Percentiles rank a stretch among this genome's conserved stretches.
Evolutionary conservation across 2,888 invertebrate genomes (phyloP).

Genomic region (Elegia similella): DNA sequence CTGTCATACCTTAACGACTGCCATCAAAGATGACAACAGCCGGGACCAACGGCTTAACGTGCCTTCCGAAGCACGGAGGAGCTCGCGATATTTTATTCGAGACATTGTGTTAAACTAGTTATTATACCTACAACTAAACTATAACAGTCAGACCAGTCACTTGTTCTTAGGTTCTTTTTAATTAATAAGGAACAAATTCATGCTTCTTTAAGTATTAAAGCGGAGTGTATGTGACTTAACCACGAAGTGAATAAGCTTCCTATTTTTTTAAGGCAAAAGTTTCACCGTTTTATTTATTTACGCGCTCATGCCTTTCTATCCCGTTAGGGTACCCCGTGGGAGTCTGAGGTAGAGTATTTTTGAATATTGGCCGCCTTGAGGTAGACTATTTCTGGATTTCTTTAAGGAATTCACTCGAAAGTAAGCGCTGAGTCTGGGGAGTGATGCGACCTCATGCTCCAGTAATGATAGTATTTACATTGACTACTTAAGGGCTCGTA

Average conservation of each 20-base stretch:
- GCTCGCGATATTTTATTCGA: too few relatives aligned
- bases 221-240: not conserved
- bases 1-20: too few relatives aligned
- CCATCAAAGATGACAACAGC: too few relatives aligned
- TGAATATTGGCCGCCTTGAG: constrained; percentile 14
- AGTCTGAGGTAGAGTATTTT: constrained; percentile 12
- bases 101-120: too few relatives aligned
- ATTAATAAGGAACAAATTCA: too few relatives aligned
- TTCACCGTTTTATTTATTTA: constrained; percentile 14
- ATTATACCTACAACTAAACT: too few relatives aligned
- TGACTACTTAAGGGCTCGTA: too few relatives aligned
- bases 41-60: too few relatives aligned
- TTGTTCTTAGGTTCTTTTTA: not conserved
- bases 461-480: not conserved
- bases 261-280: not conserved
- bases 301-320: constrained; percentile 11
- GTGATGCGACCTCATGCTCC: not conserved
- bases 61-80: too few relatives aligned
- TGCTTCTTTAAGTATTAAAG: too few relatives aligned
- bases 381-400: constrained; percentile 7
- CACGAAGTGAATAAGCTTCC: constrained; percentile 1
- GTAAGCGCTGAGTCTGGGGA: not conserved
- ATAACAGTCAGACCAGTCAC: too few relatives aligned
- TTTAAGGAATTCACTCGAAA: constrained; percentile 4
- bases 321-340: constrained; percentile 13